phyloP scores from a whole-genome alignment of 2,888 invertebrate species.

The Agrilus biguttatus region DNA sequence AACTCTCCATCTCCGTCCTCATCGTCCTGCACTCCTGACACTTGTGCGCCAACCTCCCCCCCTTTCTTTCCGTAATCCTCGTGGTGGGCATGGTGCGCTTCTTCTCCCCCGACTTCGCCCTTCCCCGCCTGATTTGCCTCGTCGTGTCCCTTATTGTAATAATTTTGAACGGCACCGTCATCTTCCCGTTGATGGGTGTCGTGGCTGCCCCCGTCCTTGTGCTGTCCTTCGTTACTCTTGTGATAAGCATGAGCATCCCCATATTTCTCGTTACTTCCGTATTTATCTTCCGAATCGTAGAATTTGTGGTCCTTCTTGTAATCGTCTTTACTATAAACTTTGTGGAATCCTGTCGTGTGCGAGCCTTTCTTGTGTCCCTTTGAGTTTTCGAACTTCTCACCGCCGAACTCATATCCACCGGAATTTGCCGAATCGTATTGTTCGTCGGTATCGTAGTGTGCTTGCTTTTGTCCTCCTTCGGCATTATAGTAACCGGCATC shows the following conservation, averaged over 20 bases:
- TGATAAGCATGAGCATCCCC: slow-evolving; percentile 41
- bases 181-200: slow-evolving; percentile 38
- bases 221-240: slow-evolving; percentile 38
- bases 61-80: slow-evolving; percentile 40
- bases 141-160: slow-evolving; percentile 38
- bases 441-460: slow-evolving; percentile 38
- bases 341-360: slow-evolving; percentile 56
- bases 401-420: slow-evolving; percentile 37
- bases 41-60: slow-evolving; percentile 33
- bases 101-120: slow-evolving; percentile 39
- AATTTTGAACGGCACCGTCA: slow-evolving; percentile 41
- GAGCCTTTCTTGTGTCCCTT: slow-evolving; percentile 50
- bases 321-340: slow-evolving; percentile 61
- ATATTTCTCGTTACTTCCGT: slow-evolving; percentile 50
- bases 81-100: slow-evolving; percentile 38
- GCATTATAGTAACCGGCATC: slow-evolving; percentile 38
- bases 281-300: slow-evolving; percentile 56
- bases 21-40: too few species aligned
- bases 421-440: slow-evolving; percentile 42
- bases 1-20: too few species aligned
- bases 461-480: slow-evolving; percentile 38
- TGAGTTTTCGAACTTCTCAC: slow-evolving; percentile 41
- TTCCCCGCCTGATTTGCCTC: slow-evolving; percentile 32
- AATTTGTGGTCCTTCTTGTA: slow-evolving; percentile 64
- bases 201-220: slow-evolving; percentile 40